Percentiles rank a stretch among this genome's conserved stretches.
These are phyloP conservation scores for Dendrocincla tyrannina DNA, from an alignment of 2,797 vertebrate species.

Conservation along the genomic window DNA sequence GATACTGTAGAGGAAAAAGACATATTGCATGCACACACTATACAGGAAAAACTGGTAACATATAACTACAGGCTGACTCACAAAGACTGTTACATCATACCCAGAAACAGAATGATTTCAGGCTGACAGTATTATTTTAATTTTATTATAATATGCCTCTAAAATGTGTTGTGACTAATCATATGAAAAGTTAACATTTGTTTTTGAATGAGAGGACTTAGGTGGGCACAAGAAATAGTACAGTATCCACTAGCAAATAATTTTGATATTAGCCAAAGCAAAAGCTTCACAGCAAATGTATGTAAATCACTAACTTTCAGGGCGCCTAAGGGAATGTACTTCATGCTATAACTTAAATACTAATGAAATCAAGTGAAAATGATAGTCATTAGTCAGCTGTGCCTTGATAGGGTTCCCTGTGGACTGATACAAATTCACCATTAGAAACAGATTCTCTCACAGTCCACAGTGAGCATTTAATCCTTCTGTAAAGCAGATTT, in stretches of 20 bases:
- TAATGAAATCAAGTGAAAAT: constrained; percentile 78
- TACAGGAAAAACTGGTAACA: neutral
- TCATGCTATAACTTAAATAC: constrained; percentile 73
- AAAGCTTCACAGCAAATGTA: constrained; percentile 51
- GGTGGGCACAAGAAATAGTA: constrained; percentile 23
- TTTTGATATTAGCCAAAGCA: constrained; percentile 66
- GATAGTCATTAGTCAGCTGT: constrained; percentile 72
- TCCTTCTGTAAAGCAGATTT: constrained; percentile 66
- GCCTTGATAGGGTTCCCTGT: constrained; percentile 65
- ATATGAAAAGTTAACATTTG: constrained; percentile 65
- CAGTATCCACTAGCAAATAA: constrained; percentile 43
- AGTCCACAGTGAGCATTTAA: constrained; percentile 58
- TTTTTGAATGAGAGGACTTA: constrained; percentile 60
- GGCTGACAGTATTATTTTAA: neutral
- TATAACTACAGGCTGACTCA: neutral
- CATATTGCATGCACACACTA: neutral
- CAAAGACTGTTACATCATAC: neutral
- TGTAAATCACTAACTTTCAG: constrained; percentile 71
- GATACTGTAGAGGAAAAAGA: neutral
- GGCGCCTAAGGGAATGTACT: constrained; percentile 55
- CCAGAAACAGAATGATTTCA: neutral
- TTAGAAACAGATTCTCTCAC: constrained; percentile 66
- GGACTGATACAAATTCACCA: constrained; percentile 67
- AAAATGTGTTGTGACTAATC: constrained; percentile 19
- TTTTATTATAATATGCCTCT: constrained; percentile 31